Evolutionary conservation across 2,888 invertebrate genomes (phyloP).

Genomic region (Apotomis turbidana): DNA sequence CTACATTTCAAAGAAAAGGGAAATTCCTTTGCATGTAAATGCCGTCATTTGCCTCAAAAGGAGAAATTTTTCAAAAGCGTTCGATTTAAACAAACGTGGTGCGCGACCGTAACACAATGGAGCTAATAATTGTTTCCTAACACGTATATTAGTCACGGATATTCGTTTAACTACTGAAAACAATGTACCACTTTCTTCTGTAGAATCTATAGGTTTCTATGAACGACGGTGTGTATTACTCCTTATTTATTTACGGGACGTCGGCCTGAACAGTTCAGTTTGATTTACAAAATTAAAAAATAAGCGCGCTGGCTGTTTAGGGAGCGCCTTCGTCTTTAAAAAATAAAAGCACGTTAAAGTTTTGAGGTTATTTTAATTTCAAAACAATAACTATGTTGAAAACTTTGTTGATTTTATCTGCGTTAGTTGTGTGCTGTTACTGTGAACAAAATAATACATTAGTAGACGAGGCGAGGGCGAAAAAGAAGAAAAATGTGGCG

Average conservation of each 20-base stretch:
- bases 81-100: conserved; percentile 61
- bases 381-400: conserved; percentile 57
- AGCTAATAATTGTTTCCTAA: conserved; percentile 65
- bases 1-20: conserved; percentile 29
- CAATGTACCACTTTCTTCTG: conserved; percentile 74
- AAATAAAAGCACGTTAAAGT: conserved; percentile 10
- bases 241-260: conserved; percentile 69
- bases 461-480: conserved; percentile 68
- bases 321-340: conserved; percentile 20
- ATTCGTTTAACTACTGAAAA: conserved; percentile 72
- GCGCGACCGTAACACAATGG: conserved; percentile 64
- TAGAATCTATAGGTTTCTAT: conserved; percentile 59
- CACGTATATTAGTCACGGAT: conserved; percentile 72
- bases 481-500: conserved; percentile 67
- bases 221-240: conserved; percentile 51
- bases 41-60: conserved; percentile 45
- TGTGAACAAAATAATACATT: conserved; percentile 63
- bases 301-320: conserved; percentile 35
- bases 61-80: conserved; percentile 69
- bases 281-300: conserved; percentile 44
- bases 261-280: conserved; percentile 57
- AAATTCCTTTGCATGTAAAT: conserved; percentile 38
- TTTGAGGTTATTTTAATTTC: conserved; percentile 24
- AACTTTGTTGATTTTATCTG: conserved; percentile 55
- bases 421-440: conserved; percentile 66